These are phyloP conservation scores for Bursaphelenchus okinawaensis DNA, from an alignment of 2,888 invertebrate species.

Conservation along the genomic window DNA sequence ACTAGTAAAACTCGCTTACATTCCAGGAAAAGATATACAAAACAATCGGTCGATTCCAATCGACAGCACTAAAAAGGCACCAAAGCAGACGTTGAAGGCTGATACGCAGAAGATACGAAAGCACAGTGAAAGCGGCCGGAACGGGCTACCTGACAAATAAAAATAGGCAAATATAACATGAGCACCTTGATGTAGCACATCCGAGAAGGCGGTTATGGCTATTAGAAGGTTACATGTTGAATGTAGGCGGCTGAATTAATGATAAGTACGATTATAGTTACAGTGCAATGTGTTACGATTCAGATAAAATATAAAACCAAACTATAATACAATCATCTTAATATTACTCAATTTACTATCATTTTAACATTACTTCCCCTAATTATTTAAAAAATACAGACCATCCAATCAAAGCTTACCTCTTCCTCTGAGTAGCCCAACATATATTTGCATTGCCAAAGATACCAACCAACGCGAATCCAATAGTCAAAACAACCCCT, in stretches of 20 bases:
- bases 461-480: background rate
- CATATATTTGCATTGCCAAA: background rate
- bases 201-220: background rate
- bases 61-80: background rate
- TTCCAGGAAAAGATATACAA: background rate
- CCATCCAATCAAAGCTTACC: no score
- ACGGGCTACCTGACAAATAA: background rate
- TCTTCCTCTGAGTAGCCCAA: background rate
- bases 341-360: no score
- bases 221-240: background rate
- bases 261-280: no score
- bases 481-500: background rate
- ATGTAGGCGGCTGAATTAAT: background rate
- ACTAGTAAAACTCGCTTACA: no score
- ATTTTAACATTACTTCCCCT: no score
- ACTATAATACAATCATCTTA: no score
- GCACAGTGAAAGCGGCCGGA: background rate
- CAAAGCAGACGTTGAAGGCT: background rate
- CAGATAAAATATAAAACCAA: no score
- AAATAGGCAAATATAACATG: background rate
- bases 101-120: background rate
- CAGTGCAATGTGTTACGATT: no score
- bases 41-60: background rate
- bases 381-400: no score
- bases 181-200: background rate